Evolutionary conservation across 2,888 invertebrate species (phyloP).

Genomic region (Apocheima hispidaria): DNA sequence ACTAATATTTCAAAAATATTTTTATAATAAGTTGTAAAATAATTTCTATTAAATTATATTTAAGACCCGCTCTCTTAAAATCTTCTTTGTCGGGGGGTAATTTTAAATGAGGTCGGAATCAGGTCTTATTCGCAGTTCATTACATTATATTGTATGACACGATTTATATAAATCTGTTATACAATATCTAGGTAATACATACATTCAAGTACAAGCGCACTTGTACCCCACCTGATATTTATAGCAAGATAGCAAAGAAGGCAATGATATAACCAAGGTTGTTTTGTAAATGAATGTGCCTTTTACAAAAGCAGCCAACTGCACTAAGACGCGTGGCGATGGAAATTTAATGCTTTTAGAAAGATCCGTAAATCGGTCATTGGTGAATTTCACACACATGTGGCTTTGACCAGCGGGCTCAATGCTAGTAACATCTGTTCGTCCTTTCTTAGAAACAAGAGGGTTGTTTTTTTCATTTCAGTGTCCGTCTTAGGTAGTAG

Average conservation of each 20-base stretch:
- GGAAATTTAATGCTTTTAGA: constrained; percentile 8
- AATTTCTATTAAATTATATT: no score
- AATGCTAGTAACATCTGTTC: constrained; percentile 25
- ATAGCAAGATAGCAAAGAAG: neutral
- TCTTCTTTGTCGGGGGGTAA: no score
- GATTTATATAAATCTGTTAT: no score
- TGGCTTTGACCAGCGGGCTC: neutral
- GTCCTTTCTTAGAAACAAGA: constrained; percentile 26
- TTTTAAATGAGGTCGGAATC: no score
- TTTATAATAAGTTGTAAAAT: no score
- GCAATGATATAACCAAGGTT: constrained; percentile 15
- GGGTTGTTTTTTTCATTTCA: neutral
- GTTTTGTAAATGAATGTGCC: constrained; percentile 12
- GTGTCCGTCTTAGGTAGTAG: neutral
- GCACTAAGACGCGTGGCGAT: neutral
- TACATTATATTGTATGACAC: no score
- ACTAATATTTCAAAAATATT: no score
- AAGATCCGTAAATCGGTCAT: neutral
- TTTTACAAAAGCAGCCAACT: neutral
- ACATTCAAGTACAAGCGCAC: neutral
- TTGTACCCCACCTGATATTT: constrained; percentile 9
- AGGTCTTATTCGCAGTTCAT: no score
- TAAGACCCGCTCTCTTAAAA: no score
- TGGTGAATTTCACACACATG: constrained; percentile 18
- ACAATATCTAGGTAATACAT: no score